A percentile compares a stretch with the other conserved stretches of the same genome.
Conservation (phyloP, 2,113 vertebrate species). For the Vireo altiloquus region DNA sequence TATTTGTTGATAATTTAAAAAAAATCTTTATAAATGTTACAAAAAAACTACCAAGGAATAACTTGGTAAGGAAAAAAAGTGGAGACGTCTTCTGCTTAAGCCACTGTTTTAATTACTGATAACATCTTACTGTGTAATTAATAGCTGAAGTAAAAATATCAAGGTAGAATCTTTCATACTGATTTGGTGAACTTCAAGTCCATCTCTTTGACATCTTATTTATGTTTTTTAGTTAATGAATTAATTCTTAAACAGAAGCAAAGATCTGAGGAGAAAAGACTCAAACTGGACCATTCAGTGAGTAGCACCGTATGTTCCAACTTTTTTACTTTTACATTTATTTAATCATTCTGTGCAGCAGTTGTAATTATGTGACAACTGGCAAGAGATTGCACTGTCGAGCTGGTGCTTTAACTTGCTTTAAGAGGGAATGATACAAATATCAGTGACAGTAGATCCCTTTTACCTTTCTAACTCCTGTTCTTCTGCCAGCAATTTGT, state of each 20-base stretch:
- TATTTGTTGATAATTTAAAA: background rate
- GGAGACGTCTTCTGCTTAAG: background rate
- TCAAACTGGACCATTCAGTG: conserved; percentile 98
- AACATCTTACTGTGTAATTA: background rate
- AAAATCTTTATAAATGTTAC: background rate
- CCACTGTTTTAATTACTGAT: background rate
- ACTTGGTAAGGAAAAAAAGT: background rate
- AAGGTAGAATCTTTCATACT: background rate
- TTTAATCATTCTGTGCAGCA: background rate
- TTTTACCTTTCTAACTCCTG: background rate
- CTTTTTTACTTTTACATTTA: conserved; percentile 69
- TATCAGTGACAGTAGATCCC: background rate
- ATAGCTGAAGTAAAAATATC: background rate
- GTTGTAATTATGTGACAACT: background rate
- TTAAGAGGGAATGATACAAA: background rate
- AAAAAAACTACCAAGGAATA: background rate
- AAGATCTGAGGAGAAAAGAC: conserved; percentile 93
- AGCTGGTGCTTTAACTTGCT: background rate
- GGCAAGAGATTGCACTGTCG: background rate
- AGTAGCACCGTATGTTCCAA: conserved; percentile 87
- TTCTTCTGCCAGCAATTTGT: background rate
- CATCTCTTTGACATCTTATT: background rate
- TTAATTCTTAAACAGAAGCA: conserved; percentile 99
- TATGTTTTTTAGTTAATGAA: conserved; percentile 86
- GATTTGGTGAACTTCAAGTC: background rate